Conservation (phyloP, 2,797 vertebrate species). For the Enteromius treurensis region DNA sequence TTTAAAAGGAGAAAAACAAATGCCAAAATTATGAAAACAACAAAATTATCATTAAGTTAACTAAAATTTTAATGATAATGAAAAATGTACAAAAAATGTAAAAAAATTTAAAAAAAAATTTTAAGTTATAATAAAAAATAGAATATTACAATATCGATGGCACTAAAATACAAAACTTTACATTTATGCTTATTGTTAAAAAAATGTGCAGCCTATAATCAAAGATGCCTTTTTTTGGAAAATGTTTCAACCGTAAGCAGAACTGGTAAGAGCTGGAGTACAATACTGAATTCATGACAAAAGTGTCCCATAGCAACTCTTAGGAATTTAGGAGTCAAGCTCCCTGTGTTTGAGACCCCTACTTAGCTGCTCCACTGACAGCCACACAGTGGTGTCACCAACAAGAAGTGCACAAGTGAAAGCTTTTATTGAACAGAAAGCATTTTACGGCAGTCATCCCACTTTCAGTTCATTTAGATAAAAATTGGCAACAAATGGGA, state of each 20-base stretch:
- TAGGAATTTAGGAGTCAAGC: constrained; percentile 71
- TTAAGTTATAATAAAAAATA: background rate
- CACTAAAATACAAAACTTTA: background rate
- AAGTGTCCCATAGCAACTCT: constrained; percentile 76
- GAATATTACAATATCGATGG: background rate
- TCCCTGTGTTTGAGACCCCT: constrained; percentile 63
- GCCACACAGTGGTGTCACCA: constrained; percentile 48
- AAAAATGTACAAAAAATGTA: background rate
- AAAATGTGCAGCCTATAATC: background rate
- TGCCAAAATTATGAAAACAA: background rate
- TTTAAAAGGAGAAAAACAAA: background rate
- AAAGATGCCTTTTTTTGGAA: constrained; percentile 33
- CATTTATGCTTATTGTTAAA: background rate
- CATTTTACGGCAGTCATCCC: constrained; percentile 31
- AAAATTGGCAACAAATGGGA: background rate
- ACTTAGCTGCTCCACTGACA: constrained; percentile 56
- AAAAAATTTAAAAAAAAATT: background rate
- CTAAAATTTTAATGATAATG: background rate
- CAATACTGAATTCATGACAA: constrained; percentile 67
- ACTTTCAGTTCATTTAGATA: background rate
- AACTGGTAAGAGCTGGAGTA: constrained; percentile 65
- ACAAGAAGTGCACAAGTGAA: constrained; percentile 42
- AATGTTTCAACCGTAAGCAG: constrained; percentile 57
- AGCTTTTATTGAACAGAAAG: constrained; percentile 49
- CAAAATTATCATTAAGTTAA: background rate